phyloP scores from a whole-genome alignment of 2,888 invertebrate genomes.

The Automeris io region DNA sequence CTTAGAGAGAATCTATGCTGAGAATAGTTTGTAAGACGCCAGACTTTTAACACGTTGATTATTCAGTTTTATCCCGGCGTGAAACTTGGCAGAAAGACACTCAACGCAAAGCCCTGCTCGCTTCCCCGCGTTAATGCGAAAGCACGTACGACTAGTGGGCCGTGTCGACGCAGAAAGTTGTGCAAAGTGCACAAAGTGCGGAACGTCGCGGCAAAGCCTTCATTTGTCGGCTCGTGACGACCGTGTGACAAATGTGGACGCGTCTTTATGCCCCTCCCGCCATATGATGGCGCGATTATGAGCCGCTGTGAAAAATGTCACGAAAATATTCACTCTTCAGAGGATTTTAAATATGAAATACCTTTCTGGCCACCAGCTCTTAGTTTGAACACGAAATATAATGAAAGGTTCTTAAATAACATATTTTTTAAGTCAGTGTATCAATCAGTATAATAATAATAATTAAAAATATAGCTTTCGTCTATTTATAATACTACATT shows the following conservation, averaged over 20 bases:
- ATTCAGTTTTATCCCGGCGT: conserved; percentile 61
- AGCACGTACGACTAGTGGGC: conserved; percentile 57
- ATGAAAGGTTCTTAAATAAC: no score
- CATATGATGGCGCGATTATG: conserved; percentile 51
- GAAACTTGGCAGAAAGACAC: conserved; percentile 65
- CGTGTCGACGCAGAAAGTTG: conserved; percentile 70
- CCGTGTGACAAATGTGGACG: conserved; percentile 74
- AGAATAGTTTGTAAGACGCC: neutral
- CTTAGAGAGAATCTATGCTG: no score
- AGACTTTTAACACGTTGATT: conserved; percentile 53
- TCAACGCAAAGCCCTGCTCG: conserved; percentile 55
- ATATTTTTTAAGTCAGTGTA: no score
- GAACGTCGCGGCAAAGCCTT: conserved; percentile 71
- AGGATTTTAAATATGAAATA: conserved; percentile 4
- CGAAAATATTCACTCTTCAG: conserved; percentile 32
- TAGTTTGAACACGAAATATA: no score
- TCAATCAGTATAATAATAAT: no score
- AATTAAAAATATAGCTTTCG: no score
- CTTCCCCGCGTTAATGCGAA: conserved; percentile 69
- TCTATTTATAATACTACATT: no score
- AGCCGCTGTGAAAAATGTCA: conserved; percentile 56
- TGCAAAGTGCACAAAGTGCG: conserved; percentile 73
- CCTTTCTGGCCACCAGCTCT: no score
- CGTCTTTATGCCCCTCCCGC: conserved; percentile 50
- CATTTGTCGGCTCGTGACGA: conserved; percentile 76